Evolutionary conservation across 2,888 invertebrate genomes (phyloP).

Genomic region (Digitonthophagus gazella): DNA sequence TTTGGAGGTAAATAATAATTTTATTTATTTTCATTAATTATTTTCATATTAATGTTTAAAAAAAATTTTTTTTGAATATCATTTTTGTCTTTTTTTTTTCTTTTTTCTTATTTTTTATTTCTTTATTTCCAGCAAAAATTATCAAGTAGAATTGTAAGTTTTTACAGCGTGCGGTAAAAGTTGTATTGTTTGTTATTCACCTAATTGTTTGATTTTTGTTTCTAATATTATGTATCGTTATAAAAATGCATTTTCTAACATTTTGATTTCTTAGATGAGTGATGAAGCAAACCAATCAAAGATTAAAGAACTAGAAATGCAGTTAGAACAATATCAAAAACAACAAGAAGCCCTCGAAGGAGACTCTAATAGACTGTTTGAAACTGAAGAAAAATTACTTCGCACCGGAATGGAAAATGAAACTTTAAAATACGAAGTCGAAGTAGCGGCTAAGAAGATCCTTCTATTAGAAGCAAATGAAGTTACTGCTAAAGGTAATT

Average conservation of each 20-base stretch:
- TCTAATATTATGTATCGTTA: not conserved
- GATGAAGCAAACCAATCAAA: constrained; percentile 52
- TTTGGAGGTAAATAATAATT: constrained; percentile 76
- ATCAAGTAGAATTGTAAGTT: constrained; percentile 3
- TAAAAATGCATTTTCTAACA: not conserved
- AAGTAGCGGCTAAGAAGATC: constrained; percentile 54
- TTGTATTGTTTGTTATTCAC: not conserved
- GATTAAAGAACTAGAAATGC: constrained; percentile 54
- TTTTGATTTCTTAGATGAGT: constrained; percentile 45
- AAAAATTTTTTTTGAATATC: not conserved
- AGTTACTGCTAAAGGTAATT: constrained; percentile 51
- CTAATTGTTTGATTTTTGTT: not conserved
- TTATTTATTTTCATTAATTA: constrained; percentile 48
- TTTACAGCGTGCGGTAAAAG: not conserved
- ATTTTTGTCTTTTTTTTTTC: not conserved
- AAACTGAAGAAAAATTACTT: constrained; percentile 64
- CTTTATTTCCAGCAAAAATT: constrained; percentile 15
- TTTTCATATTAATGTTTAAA: not conserved
- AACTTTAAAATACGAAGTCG: constrained; percentile 55
- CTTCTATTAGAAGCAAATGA: constrained; percentile 33
- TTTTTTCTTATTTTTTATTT: not conserved
- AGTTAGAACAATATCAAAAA: constrained; percentile 51
- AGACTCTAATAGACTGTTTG: constrained; percentile 61
- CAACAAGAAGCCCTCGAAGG: constrained; percentile 52
- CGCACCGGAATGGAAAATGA: constrained; percentile 62